These are phyloP conservation scores for Sebastes flavidus DNA, from an alignment of 2,797 vertebrate genomes.

Conservation along the genomic window DNA sequence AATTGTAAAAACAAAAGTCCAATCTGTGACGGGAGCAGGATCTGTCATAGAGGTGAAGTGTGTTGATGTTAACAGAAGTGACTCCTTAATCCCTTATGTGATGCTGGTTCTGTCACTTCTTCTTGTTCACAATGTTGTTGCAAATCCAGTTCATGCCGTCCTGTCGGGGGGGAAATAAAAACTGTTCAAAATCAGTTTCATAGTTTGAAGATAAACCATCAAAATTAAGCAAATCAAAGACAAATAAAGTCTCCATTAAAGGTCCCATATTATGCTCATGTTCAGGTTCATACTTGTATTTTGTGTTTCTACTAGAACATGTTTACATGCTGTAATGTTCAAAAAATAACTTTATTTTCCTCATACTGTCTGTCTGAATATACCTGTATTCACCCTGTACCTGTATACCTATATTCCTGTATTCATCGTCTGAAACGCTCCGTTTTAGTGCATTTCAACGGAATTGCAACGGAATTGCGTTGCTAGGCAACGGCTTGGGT, in stretches of 20 bases:
- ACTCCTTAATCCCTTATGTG: slow-evolving; percentile 16
- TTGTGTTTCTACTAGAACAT: no score
- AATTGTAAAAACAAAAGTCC: slow-evolving; percentile 54
- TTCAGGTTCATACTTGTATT: no score
- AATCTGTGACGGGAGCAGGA: slow-evolving; percentile 1
- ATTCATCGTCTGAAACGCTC: no score
- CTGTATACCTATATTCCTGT: no score
- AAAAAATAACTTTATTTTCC: no score
- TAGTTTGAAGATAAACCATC: background rate
- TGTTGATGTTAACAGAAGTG: background rate
- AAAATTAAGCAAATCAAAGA: background rate
- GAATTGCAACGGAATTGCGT: no score
- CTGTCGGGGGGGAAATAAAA: slow-evolving; percentile 57
- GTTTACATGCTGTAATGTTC: no score
- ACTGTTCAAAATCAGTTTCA: background rate
- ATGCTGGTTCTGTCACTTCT: slow-evolving; percentile 72
- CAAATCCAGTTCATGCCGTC: slow-evolving; percentile 91
- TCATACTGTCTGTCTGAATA: no score
- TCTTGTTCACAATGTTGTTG: slow-evolving; percentile 85
- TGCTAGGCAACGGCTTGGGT: no score
- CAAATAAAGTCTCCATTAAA: background rate
- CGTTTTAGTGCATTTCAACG: no score
- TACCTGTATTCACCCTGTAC: no score
- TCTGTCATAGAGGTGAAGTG: slow-evolving; percentile 2
- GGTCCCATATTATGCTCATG: no score